phyloP scores from a whole-genome alignment of 2,113 vertebrate genomes.

The Chelonoidis abingdonii region DNA sequence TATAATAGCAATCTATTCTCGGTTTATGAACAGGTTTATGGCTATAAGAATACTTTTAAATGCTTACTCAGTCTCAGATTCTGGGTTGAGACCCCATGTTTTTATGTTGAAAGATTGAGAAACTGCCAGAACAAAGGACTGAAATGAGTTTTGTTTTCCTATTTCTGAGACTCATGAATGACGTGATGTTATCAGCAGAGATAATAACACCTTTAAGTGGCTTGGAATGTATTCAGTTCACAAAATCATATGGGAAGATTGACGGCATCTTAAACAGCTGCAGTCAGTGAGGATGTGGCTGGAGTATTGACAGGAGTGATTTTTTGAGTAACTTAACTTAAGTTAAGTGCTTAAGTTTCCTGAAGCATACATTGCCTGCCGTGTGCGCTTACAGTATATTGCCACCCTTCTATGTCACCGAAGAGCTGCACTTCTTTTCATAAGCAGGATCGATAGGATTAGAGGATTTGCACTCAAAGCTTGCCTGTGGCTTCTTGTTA shows the following conservation, averaged over 20 bases:
- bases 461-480: constrained; percentile 83
- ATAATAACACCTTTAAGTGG: constrained; percentile 70
- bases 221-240: constrained; percentile 75
- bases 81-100: background rate
- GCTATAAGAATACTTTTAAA: background rate
- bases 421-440: constrained; percentile 73
- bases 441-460: constrained; percentile 86
- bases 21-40: background rate
- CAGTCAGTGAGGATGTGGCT: constrained; percentile 72
- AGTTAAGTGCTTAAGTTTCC: constrained; percentile 77
- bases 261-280: constrained; percentile 76
- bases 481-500: constrained; percentile 82
- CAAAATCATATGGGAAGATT: constrained; percentile 65
- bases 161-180: constrained; percentile 30
- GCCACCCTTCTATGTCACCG: constrained; percentile 70
- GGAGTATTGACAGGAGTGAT: constrained; percentile 75
- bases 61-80: background rate
- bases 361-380: constrained; percentile 69
- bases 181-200: constrained; percentile 60
- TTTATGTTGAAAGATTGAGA: constrained; percentile 22
- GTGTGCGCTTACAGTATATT: constrained; percentile 57
- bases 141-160: constrained; percentile 64
- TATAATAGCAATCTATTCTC: background rate
- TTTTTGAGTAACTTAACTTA: constrained; percentile 77
- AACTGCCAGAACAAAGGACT: constrained; percentile 45